These are phyloP conservation scores for Valencia hispanica DNA, from an alignment of 2,797 vertebrate genomes.

Conservation along the genomic window DNA sequence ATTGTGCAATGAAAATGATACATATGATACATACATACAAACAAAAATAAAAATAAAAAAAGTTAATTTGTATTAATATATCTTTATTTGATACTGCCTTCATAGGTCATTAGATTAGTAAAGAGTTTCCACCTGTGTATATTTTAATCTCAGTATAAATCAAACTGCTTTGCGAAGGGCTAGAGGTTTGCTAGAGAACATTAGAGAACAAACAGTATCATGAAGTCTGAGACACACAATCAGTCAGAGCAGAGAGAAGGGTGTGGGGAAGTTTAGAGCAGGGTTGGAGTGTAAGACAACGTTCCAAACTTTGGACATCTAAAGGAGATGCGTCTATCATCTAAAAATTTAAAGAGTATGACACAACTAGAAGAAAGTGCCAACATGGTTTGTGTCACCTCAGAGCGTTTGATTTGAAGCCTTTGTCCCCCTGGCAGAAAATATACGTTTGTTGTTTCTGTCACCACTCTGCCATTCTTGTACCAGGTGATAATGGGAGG, in stretches of 20 bases:
- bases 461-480: slow-evolving; percentile 86
- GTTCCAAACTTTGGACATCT: too few relatives aligned
- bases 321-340: neutral
- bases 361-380: neutral
- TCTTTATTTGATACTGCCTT: neutral
- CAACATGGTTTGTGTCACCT: slow-evolving; percentile 78
- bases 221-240: too few relatives aligned
- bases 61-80: too few relatives aligned
- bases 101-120: neutral
- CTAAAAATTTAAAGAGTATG: neutral
- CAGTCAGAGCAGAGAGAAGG: neutral
- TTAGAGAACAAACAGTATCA: neutral
- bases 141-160: neutral
- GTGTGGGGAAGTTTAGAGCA: too few relatives aligned
- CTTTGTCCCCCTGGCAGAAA: slow-evolving; percentile 83
- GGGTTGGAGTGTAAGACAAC: too few relatives aligned
- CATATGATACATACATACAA: neutral
- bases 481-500: slow-evolving; percentile 93
- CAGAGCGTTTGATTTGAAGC: slow-evolving; percentile 83
- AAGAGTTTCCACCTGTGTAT: neutral
- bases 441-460: slow-evolving; percentile 79
- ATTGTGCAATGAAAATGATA: neutral
- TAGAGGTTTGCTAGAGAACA: neutral
- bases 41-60: neutral
- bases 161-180: neutral